A percentile compares a stretch with the other conserved stretches of the same genome.
These are phyloP conservation scores for Antheraea assamensis DNA, from an alignment of 2,888 invertebrate genomes.

Conservation along the genomic window DNA sequence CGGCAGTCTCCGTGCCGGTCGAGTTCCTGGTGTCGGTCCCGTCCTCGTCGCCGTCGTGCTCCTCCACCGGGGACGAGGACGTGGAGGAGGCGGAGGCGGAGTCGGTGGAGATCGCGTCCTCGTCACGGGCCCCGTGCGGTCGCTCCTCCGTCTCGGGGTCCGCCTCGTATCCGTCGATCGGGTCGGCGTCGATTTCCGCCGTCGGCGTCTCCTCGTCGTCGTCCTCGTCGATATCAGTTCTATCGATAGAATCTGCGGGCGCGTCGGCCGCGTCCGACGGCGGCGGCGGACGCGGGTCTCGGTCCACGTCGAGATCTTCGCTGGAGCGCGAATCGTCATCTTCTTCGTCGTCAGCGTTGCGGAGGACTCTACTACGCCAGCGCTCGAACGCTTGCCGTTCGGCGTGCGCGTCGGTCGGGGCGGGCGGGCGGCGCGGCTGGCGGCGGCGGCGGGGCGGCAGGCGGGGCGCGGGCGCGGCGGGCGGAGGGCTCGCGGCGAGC, in stretches of 20 bases:
- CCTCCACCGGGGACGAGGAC: slow-evolving; percentile 43
- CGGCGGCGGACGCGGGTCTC: slow-evolving; percentile 25
- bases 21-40: slow-evolving; percentile 29
- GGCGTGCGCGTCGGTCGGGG: slow-evolving; percentile 48
- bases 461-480: slow-evolving; percentile 30
- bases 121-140: slow-evolving; percentile 40
- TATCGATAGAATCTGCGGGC: slow-evolving; percentile 22
- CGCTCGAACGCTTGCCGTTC: slow-evolving; percentile 67
- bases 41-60: slow-evolving; percentile 28
- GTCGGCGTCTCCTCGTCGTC: slow-evolving; percentile 31
- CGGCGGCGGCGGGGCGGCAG: slow-evolving; percentile 40
- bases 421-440: slow-evolving; percentile 38
- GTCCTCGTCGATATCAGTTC: slow-evolving; percentile 24
- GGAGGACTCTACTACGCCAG: slow-evolving; percentile 62
- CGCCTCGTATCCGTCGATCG: slow-evolving; percentile 36
- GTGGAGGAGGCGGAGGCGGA: slow-evolving; percentile 46
- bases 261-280: slow-evolving; percentile 30
- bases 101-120: slow-evolving; percentile 46
- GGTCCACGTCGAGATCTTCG: slow-evolving; percentile 47
- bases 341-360: slow-evolving; percentile 45
- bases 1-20: slow-evolving; percentile 21
- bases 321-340: slow-evolving; percentile 55
- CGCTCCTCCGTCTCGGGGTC: slow-evolving; percentile 42
- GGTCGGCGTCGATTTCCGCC: slow-evolving; percentile 23
- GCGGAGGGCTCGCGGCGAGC: slow-evolving; percentile 29